phyloP scores from a whole-genome alignment of 2,797 vertebrate genomes.

The Sardinella longiceps region DNA sequence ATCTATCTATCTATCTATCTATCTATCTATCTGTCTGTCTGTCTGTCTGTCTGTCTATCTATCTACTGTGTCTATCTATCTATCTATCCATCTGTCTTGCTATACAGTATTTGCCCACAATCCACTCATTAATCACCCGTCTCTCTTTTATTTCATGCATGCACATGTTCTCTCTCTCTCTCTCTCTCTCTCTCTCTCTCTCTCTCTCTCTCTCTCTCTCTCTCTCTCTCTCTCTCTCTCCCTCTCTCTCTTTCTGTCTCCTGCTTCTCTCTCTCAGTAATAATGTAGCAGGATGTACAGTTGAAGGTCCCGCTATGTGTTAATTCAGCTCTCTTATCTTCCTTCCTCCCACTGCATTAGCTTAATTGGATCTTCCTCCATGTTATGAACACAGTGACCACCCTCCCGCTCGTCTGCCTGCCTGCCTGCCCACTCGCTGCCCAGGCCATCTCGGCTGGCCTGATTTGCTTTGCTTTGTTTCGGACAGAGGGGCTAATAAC shows the following conservation, averaged over 20 bases:
- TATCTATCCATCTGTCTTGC: neutral
- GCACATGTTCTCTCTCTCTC: neutral
- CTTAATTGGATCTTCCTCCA: slow-evolving; percentile 53
- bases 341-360: slow-evolving; percentile 44
- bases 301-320: slow-evolving; percentile 33
- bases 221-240: neutral
- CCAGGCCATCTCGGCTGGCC: neutral
- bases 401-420: neutral
- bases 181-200: neutral
- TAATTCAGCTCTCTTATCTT: slow-evolving; percentile 37
- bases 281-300: slow-evolving; percentile 46
- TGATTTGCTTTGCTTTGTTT: slow-evolving; percentile 5
- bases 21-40: neutral
- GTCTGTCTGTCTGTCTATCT: neutral
- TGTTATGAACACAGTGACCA: slow-evolving; percentile 39
- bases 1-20: neutral
- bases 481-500: slow-evolving; percentile 47
- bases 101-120: neutral
- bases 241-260: neutral
- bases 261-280: slow-evolving; percentile 37
- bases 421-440: neutral
- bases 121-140: too few species aligned
- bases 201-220: neutral
- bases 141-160: too few species aligned
- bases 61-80: neutral